Conservation (phyloP, 92 coral and sea anemone species). For the Paramuricea clavata region DNA sequence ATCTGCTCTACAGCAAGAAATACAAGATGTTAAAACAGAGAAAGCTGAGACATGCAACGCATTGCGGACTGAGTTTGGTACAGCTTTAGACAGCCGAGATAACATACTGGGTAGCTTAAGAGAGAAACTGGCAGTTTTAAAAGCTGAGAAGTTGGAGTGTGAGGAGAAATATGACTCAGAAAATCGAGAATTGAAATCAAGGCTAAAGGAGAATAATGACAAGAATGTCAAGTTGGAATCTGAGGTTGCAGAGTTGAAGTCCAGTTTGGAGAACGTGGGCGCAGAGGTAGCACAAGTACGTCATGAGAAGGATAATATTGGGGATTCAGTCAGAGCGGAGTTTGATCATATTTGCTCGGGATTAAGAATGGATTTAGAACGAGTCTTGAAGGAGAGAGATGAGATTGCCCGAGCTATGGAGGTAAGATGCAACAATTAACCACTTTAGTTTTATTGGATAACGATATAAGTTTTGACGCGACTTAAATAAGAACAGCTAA, state of each 20-base stretch:
- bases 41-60: conserved; percentile 68
- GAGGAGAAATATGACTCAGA: conserved; percentile 34
- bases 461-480: too few species aligned
- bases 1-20: conserved; percentile 57
- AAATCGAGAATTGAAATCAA: conserved; percentile 28
- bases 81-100: conserved; percentile 41
- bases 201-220: conserved; percentile 23
- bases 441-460: too few species aligned
- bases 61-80: conserved; percentile 61
- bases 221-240: conserved; percentile 20
- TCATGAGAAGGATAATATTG: conserved; percentile 58
- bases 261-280: conserved; percentile 45
- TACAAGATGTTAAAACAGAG: conserved; percentile 58
- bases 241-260: background rate
- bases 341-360: conserved; percentile 97
- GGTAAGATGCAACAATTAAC: too few species aligned
- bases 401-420: conserved; percentile 50
- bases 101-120: conserved; percentile 16
- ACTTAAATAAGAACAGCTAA: too few species aligned
- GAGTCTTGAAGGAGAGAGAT: conserved; percentile 78
- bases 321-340: conserved; percentile 63
- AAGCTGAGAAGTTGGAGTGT: conserved; percentile 33
- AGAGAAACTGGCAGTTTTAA: conserved; percentile 29
- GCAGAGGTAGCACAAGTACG: conserved; percentile 49
- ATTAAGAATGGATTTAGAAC: conserved; percentile 92